phyloP scores from a whole-genome alignment of 2,797 vertebrate genomes.

The Ctenopoma multispine region DNA sequence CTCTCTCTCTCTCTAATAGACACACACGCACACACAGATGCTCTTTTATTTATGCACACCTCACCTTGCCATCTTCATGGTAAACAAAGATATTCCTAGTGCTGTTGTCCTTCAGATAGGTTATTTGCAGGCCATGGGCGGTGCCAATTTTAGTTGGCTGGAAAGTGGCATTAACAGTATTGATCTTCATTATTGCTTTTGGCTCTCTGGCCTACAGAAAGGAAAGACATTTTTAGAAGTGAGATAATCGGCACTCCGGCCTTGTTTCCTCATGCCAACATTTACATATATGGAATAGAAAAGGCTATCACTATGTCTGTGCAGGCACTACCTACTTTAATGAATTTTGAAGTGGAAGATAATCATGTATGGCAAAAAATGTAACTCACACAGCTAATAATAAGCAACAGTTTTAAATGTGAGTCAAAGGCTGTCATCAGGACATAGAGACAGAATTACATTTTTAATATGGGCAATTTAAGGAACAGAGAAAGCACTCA shows the following conservation, averaged over 20 bases:
- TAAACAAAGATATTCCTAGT: constrained; percentile 97
- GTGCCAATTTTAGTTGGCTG: constrained; percentile 94
- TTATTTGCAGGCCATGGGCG: constrained; percentile 93
- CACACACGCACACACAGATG: not conserved
- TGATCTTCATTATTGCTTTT: constrained; percentile 94
- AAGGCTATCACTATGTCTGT: not conserved
- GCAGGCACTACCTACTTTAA: not conserved
- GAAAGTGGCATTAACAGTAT: constrained; percentile 93
- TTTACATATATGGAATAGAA: not conserved
- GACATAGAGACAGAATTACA: not conserved
- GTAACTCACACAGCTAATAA: too few relatives aligned
- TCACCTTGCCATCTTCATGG: constrained; percentile 96
- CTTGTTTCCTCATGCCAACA: not conserved
- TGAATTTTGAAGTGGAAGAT: too few relatives aligned
- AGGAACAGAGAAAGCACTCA: constrained; percentile 72
- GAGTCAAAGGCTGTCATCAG: not conserved
- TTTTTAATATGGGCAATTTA: not conserved
- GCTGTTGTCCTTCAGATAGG: constrained; percentile 96
- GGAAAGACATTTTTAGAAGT: not conserved
- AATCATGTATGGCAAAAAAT: not conserved
- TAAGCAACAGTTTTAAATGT: too few relatives aligned
- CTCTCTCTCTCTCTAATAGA: not conserved
- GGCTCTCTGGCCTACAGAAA: constrained; percentile 91
- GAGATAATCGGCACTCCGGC: not conserved
- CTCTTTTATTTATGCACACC: not conserved